These are phyloP conservation scores for Grammomys dolichurus DNA, from an alignment of 2,113 vertebrate species.

Conservation along the genomic window DNA sequence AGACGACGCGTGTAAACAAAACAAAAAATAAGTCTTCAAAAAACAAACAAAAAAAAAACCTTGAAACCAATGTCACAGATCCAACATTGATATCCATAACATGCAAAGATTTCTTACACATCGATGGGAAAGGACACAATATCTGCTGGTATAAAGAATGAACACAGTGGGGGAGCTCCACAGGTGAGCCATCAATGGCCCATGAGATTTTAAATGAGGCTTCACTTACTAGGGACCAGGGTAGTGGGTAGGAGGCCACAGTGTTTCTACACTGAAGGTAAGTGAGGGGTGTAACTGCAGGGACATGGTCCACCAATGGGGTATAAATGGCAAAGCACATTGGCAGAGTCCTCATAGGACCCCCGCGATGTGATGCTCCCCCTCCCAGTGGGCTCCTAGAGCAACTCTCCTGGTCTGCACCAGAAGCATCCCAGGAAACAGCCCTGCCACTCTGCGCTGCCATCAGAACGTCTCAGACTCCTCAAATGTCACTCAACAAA, in stretches of 20 bases:
- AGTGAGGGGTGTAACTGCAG: rapidly evolving
- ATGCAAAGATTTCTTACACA: not conserved
- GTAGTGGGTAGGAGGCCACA: no score
- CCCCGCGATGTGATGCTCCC: not conserved
- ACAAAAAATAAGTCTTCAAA: no score
- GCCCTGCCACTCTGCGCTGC: rapidly evolving
- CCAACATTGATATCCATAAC: not conserved
- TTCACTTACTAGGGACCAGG: no score
- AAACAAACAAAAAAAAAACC: not conserved
- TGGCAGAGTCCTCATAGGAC: rapidly evolving
- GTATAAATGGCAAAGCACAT: rapidly evolving
- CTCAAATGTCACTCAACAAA: not conserved
- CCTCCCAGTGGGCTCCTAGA: no score
- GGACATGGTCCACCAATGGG: rapidly evolving
- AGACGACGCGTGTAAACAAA: no score
- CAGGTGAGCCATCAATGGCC: rapidly evolving
- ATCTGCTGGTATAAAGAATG: rapidly evolving
- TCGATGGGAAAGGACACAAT: not conserved
- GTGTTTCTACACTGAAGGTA: rapidly evolving
- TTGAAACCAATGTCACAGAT: not conserved
- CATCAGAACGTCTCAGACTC: not conserved
- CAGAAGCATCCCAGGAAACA: rapidly evolving
- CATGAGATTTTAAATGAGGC: rapidly evolving
- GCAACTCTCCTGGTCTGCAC: rapidly evolving
- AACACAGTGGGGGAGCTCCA: rapidly evolving